These are phyloP conservation scores for Varanus salvator DNA, from an alignment of 2,113 vertebrate species.

Conservation along the genomic window DNA sequence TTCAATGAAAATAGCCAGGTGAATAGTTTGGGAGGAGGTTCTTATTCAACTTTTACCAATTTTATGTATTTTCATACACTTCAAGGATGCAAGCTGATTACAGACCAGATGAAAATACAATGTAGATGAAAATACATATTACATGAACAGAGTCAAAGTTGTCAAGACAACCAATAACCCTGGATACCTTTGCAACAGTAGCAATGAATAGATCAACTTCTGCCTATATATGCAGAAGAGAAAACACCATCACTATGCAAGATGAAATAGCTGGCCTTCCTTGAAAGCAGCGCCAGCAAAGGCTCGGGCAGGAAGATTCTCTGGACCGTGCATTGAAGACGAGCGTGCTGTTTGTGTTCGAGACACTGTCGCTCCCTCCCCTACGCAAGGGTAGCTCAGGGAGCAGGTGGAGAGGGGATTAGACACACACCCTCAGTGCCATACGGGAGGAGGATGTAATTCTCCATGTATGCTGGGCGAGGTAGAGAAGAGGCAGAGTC, in stretches of 20 bases:
- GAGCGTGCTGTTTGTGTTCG: not conserved
- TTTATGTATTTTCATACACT: not conserved
- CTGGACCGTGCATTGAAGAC: not conserved
- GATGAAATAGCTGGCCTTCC: not conserved
- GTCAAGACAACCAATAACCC: slow-evolving; percentile 41
- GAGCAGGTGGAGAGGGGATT: slow-evolving; percentile 44
- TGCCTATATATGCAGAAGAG: not conserved
- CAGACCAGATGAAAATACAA: not conserved
- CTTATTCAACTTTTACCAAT: not conserved
- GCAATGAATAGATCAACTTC: not conserved
- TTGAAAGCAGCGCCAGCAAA: not conserved
- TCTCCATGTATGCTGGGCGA: not conserved
- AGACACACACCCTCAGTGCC: slow-evolving; percentile 9
- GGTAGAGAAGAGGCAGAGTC: not conserved
- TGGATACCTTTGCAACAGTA: slow-evolving; percentile 27
- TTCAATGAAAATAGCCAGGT: not conserved
- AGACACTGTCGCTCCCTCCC: not conserved
- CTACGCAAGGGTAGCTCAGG: slow-evolving; percentile 1
- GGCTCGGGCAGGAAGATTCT: not conserved
- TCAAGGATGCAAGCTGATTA: not conserved
- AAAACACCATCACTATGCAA: not conserved
- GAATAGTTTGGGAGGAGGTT: not conserved
- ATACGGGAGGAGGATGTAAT: not conserved
- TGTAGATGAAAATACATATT: slow-evolving; percentile 15
- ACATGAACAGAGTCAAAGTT: slow-evolving; percentile 38